phyloP scores from a whole-genome alignment of 2,797 vertebrate species.

The Pseudomugil gertrudae region DNA sequence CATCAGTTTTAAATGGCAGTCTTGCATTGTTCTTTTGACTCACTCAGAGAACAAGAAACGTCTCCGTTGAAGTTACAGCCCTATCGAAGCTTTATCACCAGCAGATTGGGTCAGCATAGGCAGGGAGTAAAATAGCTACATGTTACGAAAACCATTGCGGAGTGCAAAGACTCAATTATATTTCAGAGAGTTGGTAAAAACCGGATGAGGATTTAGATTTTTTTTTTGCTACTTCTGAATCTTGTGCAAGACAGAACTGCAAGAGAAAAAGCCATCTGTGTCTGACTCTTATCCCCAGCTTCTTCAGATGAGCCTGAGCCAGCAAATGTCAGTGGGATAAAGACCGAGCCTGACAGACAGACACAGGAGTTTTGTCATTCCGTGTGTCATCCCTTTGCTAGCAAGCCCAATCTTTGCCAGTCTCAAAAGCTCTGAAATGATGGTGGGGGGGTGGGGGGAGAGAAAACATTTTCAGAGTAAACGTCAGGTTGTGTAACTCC shows the following conservation, averaged over 20 bases:
- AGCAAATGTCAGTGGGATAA: conserved; percentile 82
- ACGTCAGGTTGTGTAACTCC: conserved; percentile 74
- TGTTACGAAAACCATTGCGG: conserved; percentile 40
- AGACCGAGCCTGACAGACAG: conserved; percentile 77
- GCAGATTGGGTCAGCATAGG: conserved; percentile 56
- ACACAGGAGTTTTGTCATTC: conserved; percentile 79
- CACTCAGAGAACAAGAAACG: conserved; percentile 61
- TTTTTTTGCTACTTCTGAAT: conserved; percentile 37
- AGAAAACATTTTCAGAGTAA: conserved; percentile 60
- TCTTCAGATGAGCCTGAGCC: conserved; percentile 77
- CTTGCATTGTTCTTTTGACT: conserved; percentile 72
- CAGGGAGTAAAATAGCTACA: conserved; percentile 19
- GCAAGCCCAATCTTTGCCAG: conserved; percentile 70
- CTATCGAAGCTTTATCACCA: conserved; percentile 54
- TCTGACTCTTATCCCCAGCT: conserved; percentile 77
- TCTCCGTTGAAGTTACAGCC: conserved; percentile 56
- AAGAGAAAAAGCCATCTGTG: conserved; percentile 75
- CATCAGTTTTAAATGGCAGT: conserved; percentile 74
- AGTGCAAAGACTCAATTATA: conserved; percentile 45
- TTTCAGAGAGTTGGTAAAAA: conserved; percentile 71
- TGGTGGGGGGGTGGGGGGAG: conserved; percentile 24
- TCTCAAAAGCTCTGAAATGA: conserved; percentile 67
- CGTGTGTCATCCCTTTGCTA: conserved; percentile 76
- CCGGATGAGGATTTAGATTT: conserved; percentile 65
- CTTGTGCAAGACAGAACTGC: conserved; percentile 63